Evolutionary conservation across 2,113 vertebrate genomes (phyloP), one percentile per base, ranked within the genome.

Genomic region (Phycodurus eques): DNA sequence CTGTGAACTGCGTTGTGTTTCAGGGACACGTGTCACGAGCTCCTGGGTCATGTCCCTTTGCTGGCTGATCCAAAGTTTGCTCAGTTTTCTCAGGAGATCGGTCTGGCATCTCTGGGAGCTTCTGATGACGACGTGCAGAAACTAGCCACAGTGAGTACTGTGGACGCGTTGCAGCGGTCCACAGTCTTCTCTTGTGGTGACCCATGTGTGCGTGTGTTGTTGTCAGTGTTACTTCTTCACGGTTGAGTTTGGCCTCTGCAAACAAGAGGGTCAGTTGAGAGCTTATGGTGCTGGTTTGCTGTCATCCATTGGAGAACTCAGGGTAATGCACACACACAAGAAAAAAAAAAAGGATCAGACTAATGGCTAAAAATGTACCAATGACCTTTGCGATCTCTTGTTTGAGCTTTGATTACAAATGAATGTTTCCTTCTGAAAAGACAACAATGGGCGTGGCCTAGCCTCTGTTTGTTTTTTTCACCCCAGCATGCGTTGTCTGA

Each of bases 221-320:
- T 19, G 33, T 61, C 88, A 99, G 97, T 99, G 98, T 87, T 99
- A 99, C 84, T 99, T 99, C 93, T 99, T 99, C 91, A 99, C 98
- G 0, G 97, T 99, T 4, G 98, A 99, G 90, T 99, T 99, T 84
- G 98, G 97, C 59, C 94, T 99, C 73, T 99, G 98, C 85, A 99
- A 98, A 84, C 98, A 99, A 89, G 98, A 98, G 17, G 95, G 95
- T 54, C 96, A 99, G 9, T 88, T 99, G n/a, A 93, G 97, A 81
- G 97, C 95, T 10, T 99, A 99, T 0, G 98, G 98, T 19, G 98
- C 98, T 7, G 98, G 98, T 8, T 91, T 99, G 13, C 92, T 99
- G 70, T 99, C 98, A 22, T 99, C 98, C 47, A 99, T 99, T 33
- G 96, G 98, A 60, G 98, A 99, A 76, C 83, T 99, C 75, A 93